Percentiles rank a stretch among this genome's conserved stretches.
phyloP scores from a whole-genome alignment of 1,140 invertebrate genomes.

The Sitobion miscanthi region DNA sequence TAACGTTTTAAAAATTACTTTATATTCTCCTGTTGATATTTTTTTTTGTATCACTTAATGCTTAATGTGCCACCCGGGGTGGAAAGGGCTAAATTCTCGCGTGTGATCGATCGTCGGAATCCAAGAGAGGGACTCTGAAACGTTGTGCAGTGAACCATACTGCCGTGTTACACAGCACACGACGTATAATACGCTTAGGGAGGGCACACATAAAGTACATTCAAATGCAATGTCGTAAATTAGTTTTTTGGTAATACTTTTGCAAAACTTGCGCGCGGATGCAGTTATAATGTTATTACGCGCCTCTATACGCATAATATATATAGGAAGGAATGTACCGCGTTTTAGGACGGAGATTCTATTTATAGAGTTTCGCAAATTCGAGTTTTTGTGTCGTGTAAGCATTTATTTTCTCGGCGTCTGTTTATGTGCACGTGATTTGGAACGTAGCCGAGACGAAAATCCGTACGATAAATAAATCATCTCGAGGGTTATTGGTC shows the following conservation, averaged over 20 bases:
- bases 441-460: slow-evolving; percentile 22
- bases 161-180: neutral
- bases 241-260: neutral
- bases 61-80: neutral
- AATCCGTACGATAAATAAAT: slow-evolving; percentile 43
- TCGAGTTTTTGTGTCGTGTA: neutral
- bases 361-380: slow-evolving; percentile 11
- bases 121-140: neutral
- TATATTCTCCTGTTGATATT: neutral
- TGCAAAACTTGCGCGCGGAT: neutral
- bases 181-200: neutral
- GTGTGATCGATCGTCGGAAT: neutral
- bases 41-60: neutral
- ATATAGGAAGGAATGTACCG: neutral
- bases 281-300: neutral
- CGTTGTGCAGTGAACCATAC: neutral
- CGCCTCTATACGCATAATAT: neutral
- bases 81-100: neutral
- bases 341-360: neutral
- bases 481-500: neutral
- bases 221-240: neutral
- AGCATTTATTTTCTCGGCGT: neutral
- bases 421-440: slow-evolving; percentile 9
- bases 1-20: neutral
- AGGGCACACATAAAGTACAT: neutral